Evolutionary conservation across 2,797 vertebrate species (phyloP).

Genomic region (Dendrocincla tyrannina): DNA sequence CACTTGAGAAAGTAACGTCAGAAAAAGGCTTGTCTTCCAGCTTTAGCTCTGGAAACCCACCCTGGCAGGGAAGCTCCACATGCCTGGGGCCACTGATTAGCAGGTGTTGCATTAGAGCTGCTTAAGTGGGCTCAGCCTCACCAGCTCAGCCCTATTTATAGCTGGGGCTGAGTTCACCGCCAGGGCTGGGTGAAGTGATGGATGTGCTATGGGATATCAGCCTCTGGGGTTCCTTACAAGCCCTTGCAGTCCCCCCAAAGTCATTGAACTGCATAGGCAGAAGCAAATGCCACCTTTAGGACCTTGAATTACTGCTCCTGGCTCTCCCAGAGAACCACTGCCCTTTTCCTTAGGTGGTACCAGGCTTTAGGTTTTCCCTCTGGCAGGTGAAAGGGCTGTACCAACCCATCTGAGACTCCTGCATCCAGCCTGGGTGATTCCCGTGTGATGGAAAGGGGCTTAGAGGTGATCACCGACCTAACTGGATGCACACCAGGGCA

Average conservation of each 20-base stretch:
- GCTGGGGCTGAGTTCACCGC: background rate
- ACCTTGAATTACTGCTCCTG: fast-evolving
- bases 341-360: background rate
- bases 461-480: fast-evolving
- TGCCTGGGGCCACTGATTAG: background rate
- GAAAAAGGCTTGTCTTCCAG: background rate
- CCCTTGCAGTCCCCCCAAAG: background rate
- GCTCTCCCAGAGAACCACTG: fast-evolving
- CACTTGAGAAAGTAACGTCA: fast-evolving
- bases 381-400: fast-evolving
- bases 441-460: background rate
- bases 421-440: fast-evolving
- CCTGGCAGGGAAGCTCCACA: background rate
- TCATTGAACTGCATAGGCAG: fast-evolving
- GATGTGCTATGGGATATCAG: background rate
- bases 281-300: background rate
- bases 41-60: background rate
- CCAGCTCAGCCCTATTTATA: conserved; percentile 26
- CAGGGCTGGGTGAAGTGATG: background rate
- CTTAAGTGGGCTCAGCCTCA: background rate
- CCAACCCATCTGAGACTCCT: background rate
- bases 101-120: conserved; percentile 20
- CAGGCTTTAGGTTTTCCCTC: background rate
- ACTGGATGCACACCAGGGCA: background rate
- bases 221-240: background rate